Conservation (phyloP, 2,888 invertebrate genomes). For the Rotaria macrura region DNA sequence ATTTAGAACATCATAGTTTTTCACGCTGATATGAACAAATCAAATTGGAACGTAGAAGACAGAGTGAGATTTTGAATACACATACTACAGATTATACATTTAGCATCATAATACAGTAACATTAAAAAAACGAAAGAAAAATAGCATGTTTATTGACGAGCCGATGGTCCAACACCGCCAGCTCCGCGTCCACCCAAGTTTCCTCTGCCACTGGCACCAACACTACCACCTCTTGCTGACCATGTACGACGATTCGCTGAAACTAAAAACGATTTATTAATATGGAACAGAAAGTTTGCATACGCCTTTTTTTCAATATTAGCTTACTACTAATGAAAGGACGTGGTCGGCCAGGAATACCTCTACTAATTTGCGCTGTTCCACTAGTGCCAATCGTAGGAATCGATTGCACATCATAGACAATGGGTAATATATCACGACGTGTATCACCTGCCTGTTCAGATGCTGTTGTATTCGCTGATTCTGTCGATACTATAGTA, state of each 20-base stretch:
- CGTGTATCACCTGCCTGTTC: neutral
- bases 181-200: neutral
- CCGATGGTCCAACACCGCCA: neutral
- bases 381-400: neutral
- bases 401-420: neutral
- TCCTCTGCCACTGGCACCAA: neutral
- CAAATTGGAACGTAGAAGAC: neutral
- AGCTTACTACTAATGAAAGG: neutral
- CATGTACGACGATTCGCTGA: neutral
- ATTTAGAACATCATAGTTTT: neutral
- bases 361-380: neutral
- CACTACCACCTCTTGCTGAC: neutral
- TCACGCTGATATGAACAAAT: neutral
- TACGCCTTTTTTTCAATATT: too few relatives aligned
- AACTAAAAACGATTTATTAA: neutral
- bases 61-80: neutral
- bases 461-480: neutral
- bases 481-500: neutral
- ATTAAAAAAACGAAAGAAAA: neutral
- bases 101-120: neutral
- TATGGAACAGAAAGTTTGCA: neutral
- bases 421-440: neutral
- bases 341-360: neutral
- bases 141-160: neutral
- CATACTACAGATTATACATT: slow-evolving; percentile 12